phyloP scores from a whole-genome alignment of 1,140 invertebrate genomes.

The Brachionus koreanus region DNA sequence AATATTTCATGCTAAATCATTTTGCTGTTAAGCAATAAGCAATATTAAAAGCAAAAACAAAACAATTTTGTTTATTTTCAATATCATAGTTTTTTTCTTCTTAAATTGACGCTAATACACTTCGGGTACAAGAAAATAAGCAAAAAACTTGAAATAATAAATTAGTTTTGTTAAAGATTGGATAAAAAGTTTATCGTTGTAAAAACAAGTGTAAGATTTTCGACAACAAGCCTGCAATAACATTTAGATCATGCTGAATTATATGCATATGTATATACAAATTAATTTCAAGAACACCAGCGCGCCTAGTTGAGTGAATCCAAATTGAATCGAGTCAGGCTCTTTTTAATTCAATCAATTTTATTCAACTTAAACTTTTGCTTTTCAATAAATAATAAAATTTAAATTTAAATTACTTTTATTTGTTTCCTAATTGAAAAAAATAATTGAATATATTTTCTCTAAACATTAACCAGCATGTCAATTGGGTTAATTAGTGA shows the following conservation, averaged over 20 bases:
- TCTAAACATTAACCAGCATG: background rate
- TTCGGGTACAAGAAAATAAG: background rate
- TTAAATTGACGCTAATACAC: conserved; percentile 30
- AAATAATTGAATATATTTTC: too few species aligned
- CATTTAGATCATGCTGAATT: conserved; percentile 10
- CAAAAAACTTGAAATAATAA: conserved; percentile 24
- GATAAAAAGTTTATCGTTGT: background rate
- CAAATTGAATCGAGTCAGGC: background rate
- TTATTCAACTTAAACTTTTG: too few species aligned
- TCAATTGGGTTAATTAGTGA: background rate
- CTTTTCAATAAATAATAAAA: too few species aligned
- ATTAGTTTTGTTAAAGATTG: background rate
- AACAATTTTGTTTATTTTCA: conserved; percentile 19
- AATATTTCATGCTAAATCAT: conserved; percentile 25
- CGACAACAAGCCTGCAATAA: background rate
- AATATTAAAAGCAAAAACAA: conserved; percentile 21
- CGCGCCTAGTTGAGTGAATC: background rate
- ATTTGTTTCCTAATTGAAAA: too few species aligned
- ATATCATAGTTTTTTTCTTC: conserved; percentile 9
- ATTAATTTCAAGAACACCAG: conserved; percentile 1
- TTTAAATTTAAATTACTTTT: too few species aligned
- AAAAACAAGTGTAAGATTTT: conserved; percentile 10
- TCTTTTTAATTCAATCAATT: background rate
- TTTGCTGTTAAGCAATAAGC: conserved; percentile 27
- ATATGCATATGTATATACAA: background rate